Evolutionary conservation across 2,888 invertebrate species (phyloP).

Genomic region (Listrodromus nycthemerus): DNA sequence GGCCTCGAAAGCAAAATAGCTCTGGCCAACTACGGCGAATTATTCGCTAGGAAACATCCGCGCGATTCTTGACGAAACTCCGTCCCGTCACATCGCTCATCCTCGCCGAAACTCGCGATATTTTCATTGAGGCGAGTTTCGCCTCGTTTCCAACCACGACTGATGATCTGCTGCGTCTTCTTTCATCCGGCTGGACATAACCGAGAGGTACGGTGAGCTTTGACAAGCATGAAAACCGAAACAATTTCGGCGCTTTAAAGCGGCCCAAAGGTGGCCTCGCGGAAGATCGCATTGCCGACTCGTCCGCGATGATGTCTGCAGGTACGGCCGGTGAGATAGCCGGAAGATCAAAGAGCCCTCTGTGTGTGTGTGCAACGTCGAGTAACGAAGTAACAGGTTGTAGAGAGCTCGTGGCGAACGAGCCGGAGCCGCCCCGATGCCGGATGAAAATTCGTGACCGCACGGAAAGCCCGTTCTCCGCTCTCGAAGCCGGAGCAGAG

Average conservation of each 20-base stretch:
- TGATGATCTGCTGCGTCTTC: conserved; percentile 24
- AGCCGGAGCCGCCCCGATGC: conserved; percentile 40
- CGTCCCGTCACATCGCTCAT: conserved; percentile 29
- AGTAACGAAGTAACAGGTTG: conserved; percentile 66
- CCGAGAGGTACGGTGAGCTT: background rate
- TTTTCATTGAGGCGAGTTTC: conserved; percentile 13
- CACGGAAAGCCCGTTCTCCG: conserved; percentile 2
- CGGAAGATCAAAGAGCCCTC: conserved; percentile 40
- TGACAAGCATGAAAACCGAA: background rate
- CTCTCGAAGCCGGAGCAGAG: background rate
- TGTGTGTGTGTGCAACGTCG: background rate
- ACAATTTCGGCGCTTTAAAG: background rate
- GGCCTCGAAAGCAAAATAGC: background rate
- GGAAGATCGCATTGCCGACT: conserved; percentile 7
- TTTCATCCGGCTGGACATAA: conserved; percentile 5
- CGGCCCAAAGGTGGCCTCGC: background rate
- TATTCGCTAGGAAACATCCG: background rate
- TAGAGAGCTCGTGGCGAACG: conserved; percentile 53
- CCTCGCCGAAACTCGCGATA: background rate
- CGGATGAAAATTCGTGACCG: conserved; percentile 58
- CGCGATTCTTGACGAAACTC: conserved; percentile 6
- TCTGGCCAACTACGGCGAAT: background rate
- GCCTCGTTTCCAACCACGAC: conserved; percentile 10
- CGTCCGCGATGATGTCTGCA: conserved; percentile 14
- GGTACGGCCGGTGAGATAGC: conserved; percentile 6